Percentiles rank a stretch among this genome's conserved stretches.
These are phyloP conservation scores for Procavia capensis DNA, from an alignment of 2,113 vertebrate genomes.

Conservation along the genomic window DNA sequence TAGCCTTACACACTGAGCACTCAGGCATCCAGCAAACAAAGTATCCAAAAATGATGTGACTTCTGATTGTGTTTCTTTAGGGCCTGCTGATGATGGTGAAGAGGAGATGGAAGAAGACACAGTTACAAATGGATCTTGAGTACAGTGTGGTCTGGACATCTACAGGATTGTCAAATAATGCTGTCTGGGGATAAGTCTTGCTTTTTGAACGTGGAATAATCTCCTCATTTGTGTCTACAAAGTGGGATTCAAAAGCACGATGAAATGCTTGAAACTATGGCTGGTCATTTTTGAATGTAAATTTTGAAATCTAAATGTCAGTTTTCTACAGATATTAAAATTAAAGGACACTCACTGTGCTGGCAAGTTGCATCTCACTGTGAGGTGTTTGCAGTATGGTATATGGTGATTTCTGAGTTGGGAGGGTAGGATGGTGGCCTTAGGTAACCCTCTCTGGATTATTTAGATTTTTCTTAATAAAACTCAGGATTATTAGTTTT, in stretches of 20 bases:
- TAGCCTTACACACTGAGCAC: background rate
- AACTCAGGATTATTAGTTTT: background rate
- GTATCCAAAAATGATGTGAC: background rate
- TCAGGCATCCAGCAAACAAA: rapidly evolving
- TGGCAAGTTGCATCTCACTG: background rate
- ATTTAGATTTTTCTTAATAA: background rate
- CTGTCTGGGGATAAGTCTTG: background rate
- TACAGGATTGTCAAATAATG: background rate
- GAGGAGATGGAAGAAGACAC: slow-evolving; percentile 93
- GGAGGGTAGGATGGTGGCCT: rapidly evolving
- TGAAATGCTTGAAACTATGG: slow-evolving; percentile 12
- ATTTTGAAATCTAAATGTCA: slow-evolving; percentile 78
- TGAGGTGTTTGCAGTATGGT: background rate
- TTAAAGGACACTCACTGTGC: slow-evolving; percentile 35
- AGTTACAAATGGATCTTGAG: slow-evolving; percentile 91
- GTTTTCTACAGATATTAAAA: slow-evolving; percentile 61
- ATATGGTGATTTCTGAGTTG: background rate
- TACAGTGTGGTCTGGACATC: rapidly evolving
- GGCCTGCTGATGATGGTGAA: slow-evolving; percentile 85
- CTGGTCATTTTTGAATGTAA: slow-evolving; percentile 74
- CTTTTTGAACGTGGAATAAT: background rate
- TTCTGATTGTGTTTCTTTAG: slow-evolving; percentile 71
- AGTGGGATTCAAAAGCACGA: background rate
- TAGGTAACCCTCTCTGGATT: background rate
- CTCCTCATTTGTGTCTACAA: background rate